These are phyloP conservation scores for Brachyhypopomus occidentalis DNA, from an alignment of 2,113 vertebrate species.

Conservation along the genomic window DNA sequence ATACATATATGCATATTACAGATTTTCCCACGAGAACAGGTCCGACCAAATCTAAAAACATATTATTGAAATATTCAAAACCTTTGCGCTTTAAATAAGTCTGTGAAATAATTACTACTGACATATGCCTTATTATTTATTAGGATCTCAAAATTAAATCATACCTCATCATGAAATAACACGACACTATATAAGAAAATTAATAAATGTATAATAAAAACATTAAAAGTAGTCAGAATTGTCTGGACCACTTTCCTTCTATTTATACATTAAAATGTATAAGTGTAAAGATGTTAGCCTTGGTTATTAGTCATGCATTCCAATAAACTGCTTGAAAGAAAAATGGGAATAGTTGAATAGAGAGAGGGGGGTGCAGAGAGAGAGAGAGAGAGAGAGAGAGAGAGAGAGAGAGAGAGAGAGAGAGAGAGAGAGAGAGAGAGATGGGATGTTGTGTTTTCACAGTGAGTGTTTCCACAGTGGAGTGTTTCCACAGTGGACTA, in stretches of 20 bases:
- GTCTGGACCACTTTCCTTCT: neutral
- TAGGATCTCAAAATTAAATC: neutral
- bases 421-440: too few relatives aligned
- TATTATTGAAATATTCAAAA: constrained; percentile 15
- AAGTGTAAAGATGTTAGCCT: neutral
- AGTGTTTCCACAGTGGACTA: too few relatives aligned
- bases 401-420: neutral
- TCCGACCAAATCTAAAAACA: neutral
- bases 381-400: neutral
- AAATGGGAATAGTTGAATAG: neutral
- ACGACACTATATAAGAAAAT: neutral
- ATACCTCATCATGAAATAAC: neutral
- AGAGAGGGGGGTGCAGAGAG: neutral
- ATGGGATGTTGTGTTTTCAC: too few relatives aligned
- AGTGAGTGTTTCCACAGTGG: too few relatives aligned
- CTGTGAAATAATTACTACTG: neutral
- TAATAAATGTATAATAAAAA: neutral
- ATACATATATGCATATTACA: too few relatives aligned
- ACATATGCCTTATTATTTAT: constrained; percentile 14
- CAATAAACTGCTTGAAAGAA: neutral
- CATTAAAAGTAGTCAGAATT: neutral
- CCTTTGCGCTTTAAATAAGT: neutral
- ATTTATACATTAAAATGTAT: neutral
- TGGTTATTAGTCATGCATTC: neutral
- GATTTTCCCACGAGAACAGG: neutral